These are phyloP conservation scores for Julus scanicus DNA, from an alignment of 2,888 invertebrate genomes.

Conservation along the genomic window DNA sequence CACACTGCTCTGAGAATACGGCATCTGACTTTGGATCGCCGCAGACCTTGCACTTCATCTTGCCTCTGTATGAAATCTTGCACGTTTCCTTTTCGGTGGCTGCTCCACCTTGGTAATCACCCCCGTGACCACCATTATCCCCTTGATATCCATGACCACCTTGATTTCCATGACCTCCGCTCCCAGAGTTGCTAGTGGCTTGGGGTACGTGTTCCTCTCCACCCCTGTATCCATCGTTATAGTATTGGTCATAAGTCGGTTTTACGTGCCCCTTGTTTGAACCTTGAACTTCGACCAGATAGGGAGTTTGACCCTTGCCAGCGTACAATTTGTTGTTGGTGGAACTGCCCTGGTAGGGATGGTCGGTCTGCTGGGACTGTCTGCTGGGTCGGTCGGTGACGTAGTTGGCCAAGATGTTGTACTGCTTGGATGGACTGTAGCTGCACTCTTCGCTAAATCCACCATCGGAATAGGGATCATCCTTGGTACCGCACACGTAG, in stretches of 20 bases:
- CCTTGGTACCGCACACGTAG: constrained; percentile 54
- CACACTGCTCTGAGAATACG: constrained; percentile 55
- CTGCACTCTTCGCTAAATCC: constrained; percentile 55
- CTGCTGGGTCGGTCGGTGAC: background rate
- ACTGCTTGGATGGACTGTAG: constrained; percentile 52
- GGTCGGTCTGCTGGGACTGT: background rate
- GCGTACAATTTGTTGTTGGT: constrained; percentile 54
- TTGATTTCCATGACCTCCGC: constrained; percentile 4
- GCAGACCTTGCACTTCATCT: constrained; percentile 56
- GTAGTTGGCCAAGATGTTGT: constrained; percentile 15
- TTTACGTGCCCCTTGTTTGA: constrained; percentile 5
- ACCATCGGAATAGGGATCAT: constrained; percentile 51
- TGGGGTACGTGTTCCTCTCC: background rate
- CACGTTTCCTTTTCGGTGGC: constrained; percentile 52
- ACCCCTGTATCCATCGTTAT: background rate
- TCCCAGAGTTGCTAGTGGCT: background rate
- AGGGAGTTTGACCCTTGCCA: constrained; percentile 48
- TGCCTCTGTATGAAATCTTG: constrained; percentile 54
- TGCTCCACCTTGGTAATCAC: background rate
- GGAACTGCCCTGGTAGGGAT: constrained; percentile 21
- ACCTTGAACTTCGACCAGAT: background rate
- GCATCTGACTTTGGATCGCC: constrained; percentile 48
- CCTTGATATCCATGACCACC: background rate
- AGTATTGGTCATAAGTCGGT: background rate
- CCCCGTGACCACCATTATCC: background rate